A percentile compares a stretch with the other conserved stretches of the same genome.
phyloP scores from a whole-genome alignment of 2,113 vertebrate species.

The Arenaria interpres region DNA sequence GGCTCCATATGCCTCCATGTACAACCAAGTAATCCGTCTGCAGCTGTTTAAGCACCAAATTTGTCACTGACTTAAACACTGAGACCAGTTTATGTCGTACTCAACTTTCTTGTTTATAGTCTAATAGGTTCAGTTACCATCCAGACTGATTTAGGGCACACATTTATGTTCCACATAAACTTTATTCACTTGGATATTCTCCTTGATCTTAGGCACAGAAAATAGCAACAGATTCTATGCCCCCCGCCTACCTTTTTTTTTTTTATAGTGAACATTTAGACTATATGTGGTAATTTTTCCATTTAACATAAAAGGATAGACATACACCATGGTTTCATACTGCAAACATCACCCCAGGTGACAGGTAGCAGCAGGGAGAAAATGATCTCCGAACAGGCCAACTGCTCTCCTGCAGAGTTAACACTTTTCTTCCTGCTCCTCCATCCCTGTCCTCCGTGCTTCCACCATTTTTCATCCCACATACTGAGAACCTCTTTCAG shows the following conservation, averaged over 20 bases:
- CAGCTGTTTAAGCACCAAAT: neutral
- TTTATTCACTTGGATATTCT: neutral
- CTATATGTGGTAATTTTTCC: neutral
- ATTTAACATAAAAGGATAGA: neutral
- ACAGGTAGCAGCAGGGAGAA: rapidly evolving
- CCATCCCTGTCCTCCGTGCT: neutral
- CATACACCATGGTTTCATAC: neutral
- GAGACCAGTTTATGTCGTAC: neutral
- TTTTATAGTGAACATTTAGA: neutral
- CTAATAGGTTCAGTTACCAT: neutral
- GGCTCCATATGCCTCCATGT: neutral
- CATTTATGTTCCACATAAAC: neutral
- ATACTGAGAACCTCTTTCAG: neutral
- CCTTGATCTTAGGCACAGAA: neutral
- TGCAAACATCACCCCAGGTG: neutral
- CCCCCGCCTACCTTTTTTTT: neutral
- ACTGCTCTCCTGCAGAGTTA: neutral
- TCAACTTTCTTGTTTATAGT: neutral
- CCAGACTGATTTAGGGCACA: neutral
- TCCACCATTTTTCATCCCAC: neutral
- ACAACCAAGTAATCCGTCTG: neutral
- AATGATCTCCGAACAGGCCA: neutral
- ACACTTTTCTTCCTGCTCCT: neutral
- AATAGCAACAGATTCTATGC: neutral
- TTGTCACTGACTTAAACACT: neutral